Evolutionary conservation across 2,113 vertebrate species (phyloP), one percentile per base, ranked within the genome.

Genomic region (Rhodinocichla rosea): DNA sequence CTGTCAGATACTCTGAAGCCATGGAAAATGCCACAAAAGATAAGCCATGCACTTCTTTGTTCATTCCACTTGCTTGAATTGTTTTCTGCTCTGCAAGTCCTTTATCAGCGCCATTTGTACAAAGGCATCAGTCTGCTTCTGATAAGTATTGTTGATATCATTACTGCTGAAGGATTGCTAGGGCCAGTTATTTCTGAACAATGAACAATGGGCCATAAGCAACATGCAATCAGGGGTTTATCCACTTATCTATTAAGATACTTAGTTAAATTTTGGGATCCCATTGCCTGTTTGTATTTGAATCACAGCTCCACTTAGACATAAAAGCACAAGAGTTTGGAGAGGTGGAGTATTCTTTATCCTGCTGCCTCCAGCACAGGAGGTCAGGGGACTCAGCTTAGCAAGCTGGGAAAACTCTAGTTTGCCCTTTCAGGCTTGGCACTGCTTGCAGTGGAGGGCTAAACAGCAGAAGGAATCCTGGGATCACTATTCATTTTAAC

Each of bases 11-110:
- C 24, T 83, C 65, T 83, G 91, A 96, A 95, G 85, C 91, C 83
- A 81, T 75, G 83, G 95, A 97, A 96, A 97, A 97, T 70, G 56
- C 83, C 74, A 80, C 35, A 40, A 86, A 81, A 97, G 94, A 95
- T 95, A 97, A 95, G 80, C 68, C 19, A 44, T 82, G 49, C 27
- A 80, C 32, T 49, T 73, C 93, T 96, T 94, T 94, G 87, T 94
- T 97, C 55, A 0, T 79, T 78, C 73, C 59, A 59, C 87, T 92
- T 83, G 86, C 74, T 95, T 57, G 55, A 82, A 92, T 77, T 53
- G 62, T 87, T 86, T 75, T 44, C 94, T 78, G 86, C 65, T 83
- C 65, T 52, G 39, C 6, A 1, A 59, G 42, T 55, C 79, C 75
- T 90, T 90, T 97, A 95, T 96, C 96, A 78, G 80, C 3, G 16